phyloP scores from a whole-genome alignment of 1,140 invertebrate species.

The Galleria mellonella region DNA sequence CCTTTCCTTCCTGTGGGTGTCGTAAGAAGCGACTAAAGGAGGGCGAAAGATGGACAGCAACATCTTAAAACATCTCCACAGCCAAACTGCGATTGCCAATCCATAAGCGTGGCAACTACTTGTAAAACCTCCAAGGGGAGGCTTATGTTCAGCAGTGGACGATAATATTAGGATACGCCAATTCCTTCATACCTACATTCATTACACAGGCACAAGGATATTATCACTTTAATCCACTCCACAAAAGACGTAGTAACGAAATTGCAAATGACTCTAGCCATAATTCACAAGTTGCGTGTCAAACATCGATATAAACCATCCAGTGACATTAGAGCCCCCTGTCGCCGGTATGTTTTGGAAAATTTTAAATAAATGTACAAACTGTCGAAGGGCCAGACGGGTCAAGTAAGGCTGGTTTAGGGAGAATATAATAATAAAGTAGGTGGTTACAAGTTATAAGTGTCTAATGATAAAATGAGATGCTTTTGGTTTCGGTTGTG shows the following conservation, averaged over 20 bases:
- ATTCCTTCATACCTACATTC: too few species aligned
- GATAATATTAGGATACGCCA: too few species aligned
- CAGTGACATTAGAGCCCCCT: conserved; percentile 4
- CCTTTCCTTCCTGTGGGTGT: too few species aligned
- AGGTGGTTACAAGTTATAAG: conserved; percentile 13
- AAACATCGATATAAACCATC: conserved; percentile 20
- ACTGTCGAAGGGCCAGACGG: conserved; percentile 1
- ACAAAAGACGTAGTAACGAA: conserved; percentile 19
- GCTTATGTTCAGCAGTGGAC: too few species aligned
- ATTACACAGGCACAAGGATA: too few species aligned
- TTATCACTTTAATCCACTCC: conserved; percentile 15
- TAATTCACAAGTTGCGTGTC: conserved; percentile 46
- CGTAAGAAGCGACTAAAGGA: too few species aligned
- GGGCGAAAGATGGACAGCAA: too few species aligned
- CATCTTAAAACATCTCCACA: too few species aligned
- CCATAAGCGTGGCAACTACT: too few species aligned
- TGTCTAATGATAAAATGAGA: conserved; percentile 13
- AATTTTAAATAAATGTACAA: neutral
- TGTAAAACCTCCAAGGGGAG: too few species aligned
- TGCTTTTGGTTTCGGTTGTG: conserved; percentile 9
- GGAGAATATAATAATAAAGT: conserved; percentile 13
- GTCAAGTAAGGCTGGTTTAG: conserved; percentile 8
- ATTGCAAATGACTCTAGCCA: conserved; percentile 24
- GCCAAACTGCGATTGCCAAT: too few species aligned
- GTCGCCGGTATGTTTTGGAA: neutral